A percentile compares a stretch with the other conserved stretches of the same genome.
phyloP scores from a whole-genome alignment of 2,888 invertebrate species.

The Prosopocoilus inquinatus region DNA sequence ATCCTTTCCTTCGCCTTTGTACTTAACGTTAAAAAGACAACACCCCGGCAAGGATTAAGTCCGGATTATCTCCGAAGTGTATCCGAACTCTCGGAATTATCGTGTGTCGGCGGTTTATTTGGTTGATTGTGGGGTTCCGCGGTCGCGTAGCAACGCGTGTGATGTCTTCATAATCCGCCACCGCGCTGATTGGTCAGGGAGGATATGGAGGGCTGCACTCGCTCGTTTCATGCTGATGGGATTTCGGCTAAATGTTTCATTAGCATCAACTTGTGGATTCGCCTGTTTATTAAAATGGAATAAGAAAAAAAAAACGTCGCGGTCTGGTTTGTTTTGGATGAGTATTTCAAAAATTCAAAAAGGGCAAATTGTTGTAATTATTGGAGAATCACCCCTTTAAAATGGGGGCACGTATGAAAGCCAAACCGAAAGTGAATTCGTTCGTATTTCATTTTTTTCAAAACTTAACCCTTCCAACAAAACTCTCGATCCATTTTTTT shows the following conservation, averaged over 20 bases:
- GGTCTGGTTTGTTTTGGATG: background rate
- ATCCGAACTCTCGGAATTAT: conserved; percentile 18
- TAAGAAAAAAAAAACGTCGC: background rate
- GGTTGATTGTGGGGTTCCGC: conserved; percentile 42
- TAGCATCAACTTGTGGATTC: conserved; percentile 19
- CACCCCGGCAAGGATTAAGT: background rate
- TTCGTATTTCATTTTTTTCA: no score
- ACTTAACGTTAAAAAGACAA: no score
- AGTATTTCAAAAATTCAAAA: no score
- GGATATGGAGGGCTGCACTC: conserved; percentile 39
- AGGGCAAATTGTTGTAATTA: no score
- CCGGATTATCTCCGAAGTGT: background rate
- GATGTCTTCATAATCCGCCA: conserved; percentile 42
- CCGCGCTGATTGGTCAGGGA: conserved; percentile 50
- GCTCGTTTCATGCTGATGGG: conserved; percentile 45
- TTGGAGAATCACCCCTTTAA: no score
- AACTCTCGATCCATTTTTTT: no score
- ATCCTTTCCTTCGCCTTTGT: no score
- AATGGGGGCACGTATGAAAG: no score
- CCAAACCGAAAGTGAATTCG: no score
- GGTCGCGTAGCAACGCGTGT: conserved; percentile 51
- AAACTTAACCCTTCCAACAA: no score
- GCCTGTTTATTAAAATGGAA: background rate
- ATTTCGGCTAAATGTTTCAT: conserved; percentile 37
- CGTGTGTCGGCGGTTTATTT: conserved; percentile 31